Percentiles rank a stretch among this genome's conserved stretches.
Conservation (phyloP, 1,140 invertebrate genomes). For the Drosophila asahinai region DNA sequence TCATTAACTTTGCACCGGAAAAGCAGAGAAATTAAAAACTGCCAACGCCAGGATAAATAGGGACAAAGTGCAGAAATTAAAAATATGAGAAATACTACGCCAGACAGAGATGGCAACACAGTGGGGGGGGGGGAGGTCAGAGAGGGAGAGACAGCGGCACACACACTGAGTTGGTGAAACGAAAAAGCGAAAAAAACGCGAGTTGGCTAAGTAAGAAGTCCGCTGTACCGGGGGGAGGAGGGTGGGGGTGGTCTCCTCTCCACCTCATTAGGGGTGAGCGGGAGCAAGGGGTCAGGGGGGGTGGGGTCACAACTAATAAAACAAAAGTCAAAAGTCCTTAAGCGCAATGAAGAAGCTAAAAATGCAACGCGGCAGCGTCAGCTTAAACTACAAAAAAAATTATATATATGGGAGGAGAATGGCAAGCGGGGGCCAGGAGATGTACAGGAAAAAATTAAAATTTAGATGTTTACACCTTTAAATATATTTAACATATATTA, state of each 20-base stretch:
- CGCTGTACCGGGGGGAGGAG: not conserved
- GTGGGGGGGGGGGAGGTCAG: not conserved
- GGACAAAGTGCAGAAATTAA: conserved; percentile 84
- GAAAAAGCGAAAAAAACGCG: conserved; percentile 26
- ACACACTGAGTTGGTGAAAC: conserved; percentile 28
- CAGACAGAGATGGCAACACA: conserved; percentile 14
- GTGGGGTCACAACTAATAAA: conserved; percentile 79
- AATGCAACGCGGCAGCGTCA: conserved; percentile 74
- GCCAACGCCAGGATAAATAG: conserved; percentile 83
- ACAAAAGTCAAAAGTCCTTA: conserved; percentile 85
- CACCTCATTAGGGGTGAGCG: conserved; percentile 14
- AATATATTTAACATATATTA: too few species aligned
- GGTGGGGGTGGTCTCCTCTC: conserved; percentile 1
- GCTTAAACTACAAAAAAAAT: conserved; percentile 75
- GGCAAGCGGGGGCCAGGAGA: not conserved
- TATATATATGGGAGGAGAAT: conserved; percentile 6
- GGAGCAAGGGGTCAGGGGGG: not conserved
- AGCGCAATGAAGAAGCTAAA: conserved; percentile 84
- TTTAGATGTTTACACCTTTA: too few species aligned
- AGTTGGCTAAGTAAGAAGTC: conserved; percentile 62
- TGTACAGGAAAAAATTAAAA: not conserved
- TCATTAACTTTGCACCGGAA: conserved; percentile 84
- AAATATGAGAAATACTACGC: conserved; percentile 82
- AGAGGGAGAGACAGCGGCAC: conserved; percentile 8
- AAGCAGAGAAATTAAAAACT: conserved; percentile 84